These are phyloP conservation scores for Okapia johnstoni DNA, from an alignment of 2,113 vertebrate species.

Conservation along the genomic window DNA sequence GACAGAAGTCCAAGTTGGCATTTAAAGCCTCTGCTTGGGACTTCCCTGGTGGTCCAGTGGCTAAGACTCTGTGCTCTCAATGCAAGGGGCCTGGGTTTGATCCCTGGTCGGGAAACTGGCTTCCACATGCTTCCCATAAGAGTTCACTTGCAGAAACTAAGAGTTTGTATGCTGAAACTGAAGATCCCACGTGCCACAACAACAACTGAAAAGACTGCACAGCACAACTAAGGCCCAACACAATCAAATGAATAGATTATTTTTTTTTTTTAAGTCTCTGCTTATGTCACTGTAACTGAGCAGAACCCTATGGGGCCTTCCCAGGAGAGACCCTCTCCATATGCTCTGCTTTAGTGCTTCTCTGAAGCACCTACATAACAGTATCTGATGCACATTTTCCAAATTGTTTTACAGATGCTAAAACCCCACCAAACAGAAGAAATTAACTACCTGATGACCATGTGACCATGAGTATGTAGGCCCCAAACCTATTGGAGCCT, in stretches of 20 bases:
- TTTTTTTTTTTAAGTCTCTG: background rate
- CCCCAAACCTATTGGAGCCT: background rate
- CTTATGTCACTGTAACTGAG: background rate
- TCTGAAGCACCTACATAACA: background rate
- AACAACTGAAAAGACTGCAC: background rate
- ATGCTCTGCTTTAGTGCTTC: background rate
- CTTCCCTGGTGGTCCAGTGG: background rate
- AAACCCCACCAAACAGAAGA: background rate
- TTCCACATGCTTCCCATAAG: background rate
- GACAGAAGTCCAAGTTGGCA: background rate
- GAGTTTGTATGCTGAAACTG: background rate
- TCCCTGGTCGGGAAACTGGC: background rate
- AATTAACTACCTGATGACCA: background rate
- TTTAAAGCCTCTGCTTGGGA: background rate
- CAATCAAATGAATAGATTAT: background rate
- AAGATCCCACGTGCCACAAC: background rate
- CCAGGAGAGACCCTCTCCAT: background rate
- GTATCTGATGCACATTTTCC: background rate
- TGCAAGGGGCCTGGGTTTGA: background rate
- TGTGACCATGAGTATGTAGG: background rate
- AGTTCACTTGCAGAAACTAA: background rate
- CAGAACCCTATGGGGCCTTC: background rate
- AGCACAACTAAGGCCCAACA: background rate
- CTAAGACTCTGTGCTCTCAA: background rate
- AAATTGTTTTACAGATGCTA: background rate